A percentile compares a stretch with the other conserved stretches of the same genome.
Evolutionary conservation across 1,140 invertebrate genomes (phyloP).

Genomic region (Calosoma granatense): DNA sequence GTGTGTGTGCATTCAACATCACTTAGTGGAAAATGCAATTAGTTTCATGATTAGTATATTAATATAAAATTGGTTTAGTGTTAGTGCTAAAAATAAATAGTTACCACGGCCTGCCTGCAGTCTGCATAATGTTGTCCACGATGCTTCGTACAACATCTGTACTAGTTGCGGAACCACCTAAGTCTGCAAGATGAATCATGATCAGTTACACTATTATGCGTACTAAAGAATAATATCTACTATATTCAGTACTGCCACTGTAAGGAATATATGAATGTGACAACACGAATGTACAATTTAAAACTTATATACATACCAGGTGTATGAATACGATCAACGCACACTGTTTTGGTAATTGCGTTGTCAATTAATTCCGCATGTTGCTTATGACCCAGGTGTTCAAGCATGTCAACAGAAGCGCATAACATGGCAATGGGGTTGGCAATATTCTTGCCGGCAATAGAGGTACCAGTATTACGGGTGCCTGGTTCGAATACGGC

Average conservation of each 20-base stretch:
- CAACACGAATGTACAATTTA: too few species aligned
- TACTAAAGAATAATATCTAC: too few species aligned
- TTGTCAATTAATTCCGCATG: constrained; percentile 69
- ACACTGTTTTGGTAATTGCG: constrained; percentile 73
- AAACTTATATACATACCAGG: constrained; percentile 51
- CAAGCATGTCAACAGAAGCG: constrained; percentile 83
- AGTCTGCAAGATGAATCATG: constrained; percentile 38
- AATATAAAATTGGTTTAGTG: not conserved
- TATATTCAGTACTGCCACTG: too few species aligned
- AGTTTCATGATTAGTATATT: not conserved
- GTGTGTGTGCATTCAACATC: too few species aligned
- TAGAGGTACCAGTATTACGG: constrained; percentile 84
- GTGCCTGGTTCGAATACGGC: constrained; percentile 94
- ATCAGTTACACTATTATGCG: constrained; percentile 13
- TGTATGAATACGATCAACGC: constrained; percentile 69
- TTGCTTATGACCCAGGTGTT: constrained; percentile 74
- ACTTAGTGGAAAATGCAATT: too few species aligned
- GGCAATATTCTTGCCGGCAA: constrained; percentile 92
- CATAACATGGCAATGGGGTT: constrained; percentile 96
- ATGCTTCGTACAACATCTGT: constrained; percentile 60
- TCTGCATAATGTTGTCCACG: constrained; percentile 45
- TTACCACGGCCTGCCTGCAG: constrained; percentile 31
- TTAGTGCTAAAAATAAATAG: not conserved
- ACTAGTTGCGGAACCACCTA: constrained; percentile 54
- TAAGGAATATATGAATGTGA: too few species aligned